phyloP scores from a whole-genome alignment of 1,140 invertebrate genomes.

The Dufourea novaeangliae region DNA sequence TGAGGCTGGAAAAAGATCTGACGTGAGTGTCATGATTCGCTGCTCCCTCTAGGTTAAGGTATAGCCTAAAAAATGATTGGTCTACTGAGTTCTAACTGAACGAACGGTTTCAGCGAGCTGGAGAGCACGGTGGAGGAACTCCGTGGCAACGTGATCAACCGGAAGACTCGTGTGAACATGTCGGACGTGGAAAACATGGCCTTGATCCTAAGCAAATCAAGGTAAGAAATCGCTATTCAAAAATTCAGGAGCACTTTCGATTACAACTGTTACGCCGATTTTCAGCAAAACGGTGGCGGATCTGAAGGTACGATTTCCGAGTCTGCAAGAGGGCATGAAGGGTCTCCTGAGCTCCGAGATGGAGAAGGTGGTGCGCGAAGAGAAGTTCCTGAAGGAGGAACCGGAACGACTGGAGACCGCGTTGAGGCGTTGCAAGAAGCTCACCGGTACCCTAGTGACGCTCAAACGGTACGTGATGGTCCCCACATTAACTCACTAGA shows the following conservation, averaged over 20 bases:
- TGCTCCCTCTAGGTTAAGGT: too few relatives aligned
- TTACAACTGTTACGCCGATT: too few relatives aligned
- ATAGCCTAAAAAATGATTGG: neutral
- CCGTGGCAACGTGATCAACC: conserved; percentile 96
- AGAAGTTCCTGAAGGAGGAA: conserved; percentile 98
- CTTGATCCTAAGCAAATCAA: conserved; percentile 92
- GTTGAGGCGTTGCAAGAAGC: conserved; percentile 95
- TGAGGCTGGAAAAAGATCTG: conserved; percentile 94
- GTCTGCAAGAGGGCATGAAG: conserved; percentile 94
- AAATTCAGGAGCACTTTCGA: too few relatives aligned
- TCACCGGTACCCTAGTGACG: conserved; percentile 97
- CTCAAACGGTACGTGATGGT: conserved; percentile 91
- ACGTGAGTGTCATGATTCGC: conserved; percentile 84
- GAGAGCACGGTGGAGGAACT: conserved; percentile 97
- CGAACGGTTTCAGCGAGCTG: conserved; percentile 85
- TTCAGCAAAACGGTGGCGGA: conserved; percentile 96
- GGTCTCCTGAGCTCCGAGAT: conserved; percentile 94
- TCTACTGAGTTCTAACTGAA: neutral
- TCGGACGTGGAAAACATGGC: conserved; percentile 98
- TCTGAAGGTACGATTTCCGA: conserved; percentile 94
- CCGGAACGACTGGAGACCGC: conserved; percentile 95
- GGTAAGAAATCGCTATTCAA: conserved; percentile 76
- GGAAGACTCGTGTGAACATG: conserved; percentile 97
- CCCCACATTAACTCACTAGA: too few relatives aligned
- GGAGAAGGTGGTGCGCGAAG: conserved; percentile 96